Conservation (phyloP, 2,113 vertebrate species). For the Thunnus thynnus region DNA sequence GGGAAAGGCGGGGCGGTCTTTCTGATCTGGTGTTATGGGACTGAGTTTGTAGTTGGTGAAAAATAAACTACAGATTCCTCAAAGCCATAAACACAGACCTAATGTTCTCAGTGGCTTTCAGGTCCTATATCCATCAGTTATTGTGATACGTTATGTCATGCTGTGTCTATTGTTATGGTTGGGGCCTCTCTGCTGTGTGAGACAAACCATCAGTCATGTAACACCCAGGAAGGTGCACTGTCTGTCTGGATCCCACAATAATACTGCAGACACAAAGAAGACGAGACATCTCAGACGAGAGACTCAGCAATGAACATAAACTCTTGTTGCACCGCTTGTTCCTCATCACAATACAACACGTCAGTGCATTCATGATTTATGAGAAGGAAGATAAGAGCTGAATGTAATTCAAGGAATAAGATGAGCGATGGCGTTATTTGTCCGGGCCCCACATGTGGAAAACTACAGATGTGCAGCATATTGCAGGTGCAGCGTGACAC, state of each 20-base stretch:
- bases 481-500: constrained; percentile 65
- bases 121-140: constrained; percentile 67
- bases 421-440: constrained; percentile 20
- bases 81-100: constrained; percentile 61
- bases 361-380: constrained; percentile 19
- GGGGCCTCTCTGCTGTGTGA: constrained; percentile 58
- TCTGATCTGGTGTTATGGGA: neutral
- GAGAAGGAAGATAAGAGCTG: constrained; percentile 11
- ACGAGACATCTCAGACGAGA: constrained; percentile 24
- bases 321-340: constrained; percentile 16
- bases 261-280: constrained; percentile 45
- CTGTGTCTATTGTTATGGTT: constrained; percentile 68
- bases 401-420: constrained; percentile 6
- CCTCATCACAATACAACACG: constrained; percentile 13
- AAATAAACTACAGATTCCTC: constrained; percentile 67
- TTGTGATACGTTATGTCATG: constrained; percentile 61
- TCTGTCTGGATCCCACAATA: constrained; percentile 37
- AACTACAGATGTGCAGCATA: neutral
- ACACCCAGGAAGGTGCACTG: constrained; percentile 46
- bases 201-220: constrained; percentile 58
- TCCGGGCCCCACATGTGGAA: constrained; percentile 14
- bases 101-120: constrained; percentile 65
- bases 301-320: constrained; percentile 18
- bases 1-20: neutral
- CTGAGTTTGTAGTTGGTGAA: constrained; percentile 9